Conservation (phyloP, 2,113 vertebrate genomes). For the Myanophis thanlyinensis region DNA sequence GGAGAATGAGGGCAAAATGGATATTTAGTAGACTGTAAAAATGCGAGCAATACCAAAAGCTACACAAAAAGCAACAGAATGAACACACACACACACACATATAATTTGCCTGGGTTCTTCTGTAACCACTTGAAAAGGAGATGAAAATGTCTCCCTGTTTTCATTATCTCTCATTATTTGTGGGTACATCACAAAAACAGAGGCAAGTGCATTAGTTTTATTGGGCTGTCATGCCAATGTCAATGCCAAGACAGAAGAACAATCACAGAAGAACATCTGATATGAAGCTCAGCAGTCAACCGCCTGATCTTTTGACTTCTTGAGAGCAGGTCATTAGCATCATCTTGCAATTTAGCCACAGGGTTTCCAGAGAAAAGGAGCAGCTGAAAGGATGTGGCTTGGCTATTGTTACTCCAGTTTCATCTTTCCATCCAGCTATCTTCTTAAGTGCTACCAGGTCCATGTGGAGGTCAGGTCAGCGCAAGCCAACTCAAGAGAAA, state of each 20-base stretch:
- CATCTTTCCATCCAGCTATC: neutral
- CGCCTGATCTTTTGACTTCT: neutral
- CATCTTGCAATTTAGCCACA: neutral
- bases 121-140: slow-evolving; percentile 64
- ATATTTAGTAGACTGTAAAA: slow-evolving; percentile 61
- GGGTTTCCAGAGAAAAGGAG: neutral
- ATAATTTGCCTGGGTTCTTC: slow-evolving; percentile 68
- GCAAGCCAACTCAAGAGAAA: too few relatives aligned
- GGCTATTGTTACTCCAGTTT: neutral
- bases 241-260: slow-evolving; percentile 46
- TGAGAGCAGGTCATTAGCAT: neutral
- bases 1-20: slow-evolving; percentile 64
- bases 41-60: slow-evolving; percentile 62
- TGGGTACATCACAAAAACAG: slow-evolving; percentile 53
- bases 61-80: neutral
- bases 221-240: slow-evolving; percentile 25
- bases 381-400: neutral
- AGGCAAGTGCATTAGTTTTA: slow-evolving; percentile 55
- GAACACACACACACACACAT: slow-evolving; percentile 34
- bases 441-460: neutral
- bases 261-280: slow-evolving; percentile 2
- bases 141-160: slow-evolving; percentile 46
- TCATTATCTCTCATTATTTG: slow-evolving; percentile 69
- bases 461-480: too few relatives aligned
- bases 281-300: neutral